Base-by-base conservation (phyloP, 2,888 invertebrate species). In the Volucella inanis region DNA sequence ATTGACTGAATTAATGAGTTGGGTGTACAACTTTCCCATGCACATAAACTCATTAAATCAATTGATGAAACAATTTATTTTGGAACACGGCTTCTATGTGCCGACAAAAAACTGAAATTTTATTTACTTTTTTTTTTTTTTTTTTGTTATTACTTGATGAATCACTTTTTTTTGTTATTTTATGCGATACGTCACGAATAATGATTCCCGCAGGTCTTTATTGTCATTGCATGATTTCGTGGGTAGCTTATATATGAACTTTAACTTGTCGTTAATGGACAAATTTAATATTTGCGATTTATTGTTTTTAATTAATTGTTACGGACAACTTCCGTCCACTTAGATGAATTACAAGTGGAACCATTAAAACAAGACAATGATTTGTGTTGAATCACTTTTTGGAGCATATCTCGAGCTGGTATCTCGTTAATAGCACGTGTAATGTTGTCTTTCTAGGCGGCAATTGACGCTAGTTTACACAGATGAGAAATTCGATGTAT, bases 261-360 rank as follows among this genome's bases (percentile, higher is more conserved):
- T 75, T 11, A 55, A 50, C 43, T 78, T n/a, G 57, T 38, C 39
- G 38, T 52, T 54, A 59, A 14, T 68, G 43, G 39, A 74, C 39
- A 10, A 52, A 72, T 22, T 54, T 62, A 39, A 31, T 62, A 59
- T 59, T 22, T 50, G 15, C 50, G 14, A 55, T 74, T 79, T 68
- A 70, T 65, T 84, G 70, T 68, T 74, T 80, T 70, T 45, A 78
- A 70, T 75, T 84, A 84, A 84, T 83, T 83, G 83, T 72, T 78
- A 50, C 72, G 65, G 62, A 83, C 72, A 83, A 62, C 74, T 79
- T 83, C 83, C 83, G 83, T 68, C 39, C 49, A 61, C 71, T 57
- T 38, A 59, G 57, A 65, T 45, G 65, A 67, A 55, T 64, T 62
- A 68, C 45, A 78, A 67, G 68, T 70, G 75, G 74, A 54, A 61